These are phyloP conservation scores for Eucriotettix oculatus DNA, from an alignment of 2,888 invertebrate species.

Conservation along the genomic window DNA sequence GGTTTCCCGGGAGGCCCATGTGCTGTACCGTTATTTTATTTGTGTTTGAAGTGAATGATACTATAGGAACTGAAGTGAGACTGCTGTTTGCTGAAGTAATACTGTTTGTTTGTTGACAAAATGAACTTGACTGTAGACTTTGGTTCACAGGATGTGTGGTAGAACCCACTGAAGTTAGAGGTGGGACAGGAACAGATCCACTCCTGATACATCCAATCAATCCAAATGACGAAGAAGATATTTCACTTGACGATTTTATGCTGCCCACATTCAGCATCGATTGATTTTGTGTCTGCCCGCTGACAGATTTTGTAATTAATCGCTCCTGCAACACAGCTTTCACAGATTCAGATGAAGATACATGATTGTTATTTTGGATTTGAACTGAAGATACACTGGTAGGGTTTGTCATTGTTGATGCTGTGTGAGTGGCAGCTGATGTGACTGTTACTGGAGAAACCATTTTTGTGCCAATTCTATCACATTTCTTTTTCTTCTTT, in stretches of 20 bases:
- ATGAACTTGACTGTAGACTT: background rate
- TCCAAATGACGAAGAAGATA: background rate
- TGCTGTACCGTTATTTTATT: background rate
- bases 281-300: background rate
- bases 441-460: background rate
- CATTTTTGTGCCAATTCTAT: background rate
- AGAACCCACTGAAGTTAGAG: constrained; percentile 2
- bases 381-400: background rate
- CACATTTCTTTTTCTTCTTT: background rate
- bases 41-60: background rate
- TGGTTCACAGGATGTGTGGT: background rate
- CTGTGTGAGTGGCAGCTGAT: background rate
- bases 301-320: background rate
- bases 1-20: no score
- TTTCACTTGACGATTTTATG: background rate
- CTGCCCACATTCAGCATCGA: no score
- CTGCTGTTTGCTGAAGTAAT: background rate
- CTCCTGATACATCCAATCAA: no score
- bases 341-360: background rate
- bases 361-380: background rate
- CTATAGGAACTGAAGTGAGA: background rate
- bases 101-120: background rate
- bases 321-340: constrained; percentile 1
- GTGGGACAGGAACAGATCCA: background rate
- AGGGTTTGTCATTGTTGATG: background rate